Base-by-base conservation (phyloP, 2,113 vertebrate species). In the Chaenogobius annularis region DNA sequence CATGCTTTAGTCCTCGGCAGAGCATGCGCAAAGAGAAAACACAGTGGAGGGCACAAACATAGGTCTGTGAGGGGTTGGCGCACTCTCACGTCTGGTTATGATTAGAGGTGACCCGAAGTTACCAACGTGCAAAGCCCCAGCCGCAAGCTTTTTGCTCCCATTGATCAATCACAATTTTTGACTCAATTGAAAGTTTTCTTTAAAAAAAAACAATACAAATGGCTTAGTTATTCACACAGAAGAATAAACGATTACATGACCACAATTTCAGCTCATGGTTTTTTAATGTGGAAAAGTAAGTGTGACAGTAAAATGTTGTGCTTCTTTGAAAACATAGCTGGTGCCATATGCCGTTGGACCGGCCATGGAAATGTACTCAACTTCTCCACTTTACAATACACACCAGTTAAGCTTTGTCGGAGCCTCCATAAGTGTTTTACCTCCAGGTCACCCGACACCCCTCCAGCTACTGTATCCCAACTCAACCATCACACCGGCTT, bases 391-490 rank as follows among this genome's bases (percentile, higher is more conserved):
- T 66, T 77, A 73, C 59, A 35, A 19, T 43, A 79, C 77, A 74
- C 71, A 67, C 59, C 56, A 67, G 74, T 64, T 56, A 37, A 78
- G 14, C 73, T 77, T 69, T 63, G 54, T 73, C 55, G 70, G 77
- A 70, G 72, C 70, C 48, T 31, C 72, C 50, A 75, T 75, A 67
- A 77, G 63, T 67, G 43, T 68, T 77, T 69, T 46, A 52, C 61
- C 73, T 46, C 47, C 47, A 70, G 19, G 66, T 70, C 67, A 81
- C 69, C 77, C 13, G 77, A 82, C 73, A 86, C 77, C 81, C 66
- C 76, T 40, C 19, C 65, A 75, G 83, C 86, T 89, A 88, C 85
- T 81, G 81, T 80, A 81, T 77, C 75, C 81, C 73, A 3, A 77
- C 74, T 79, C 76, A 65, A 75, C 81, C 80, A 75, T 84, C 76